Base-by-base conservation (phyloP, 2,797 vertebrate species). In the Sebastes ruberrimus region DNA sequence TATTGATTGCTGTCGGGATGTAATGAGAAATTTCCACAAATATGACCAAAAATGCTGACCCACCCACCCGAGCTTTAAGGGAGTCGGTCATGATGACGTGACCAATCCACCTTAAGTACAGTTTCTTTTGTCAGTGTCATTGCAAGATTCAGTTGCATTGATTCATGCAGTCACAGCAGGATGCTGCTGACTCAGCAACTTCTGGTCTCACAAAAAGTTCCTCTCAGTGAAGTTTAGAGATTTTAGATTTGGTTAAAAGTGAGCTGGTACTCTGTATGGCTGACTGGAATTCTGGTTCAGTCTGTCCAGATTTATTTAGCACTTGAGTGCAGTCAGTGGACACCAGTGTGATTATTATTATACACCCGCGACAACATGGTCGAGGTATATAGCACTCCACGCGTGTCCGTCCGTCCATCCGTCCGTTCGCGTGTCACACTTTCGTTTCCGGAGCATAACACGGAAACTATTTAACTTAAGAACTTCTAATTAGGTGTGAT, bases 361-460 rank as follows among this genome's bases (percentile, higher is more conserved):
- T 38, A 38, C 35, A 0, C 35, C 35, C 35, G 35, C 0, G 11
- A 38, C 35, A 38, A 38, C 11, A 0, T 38, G 35, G 35, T 38
- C 35, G 35, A 38, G 35, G 35, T 38, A 38, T 38, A 13, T 38
- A 38, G 35, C 35, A 13, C 35, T 38, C 35, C 0, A 38, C 35
- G 35, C 11, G 5, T 13, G 35, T 38, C 35, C 35, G 11, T 38
- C 35, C 35, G 11, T 38, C 35, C 11, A 38, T 38, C 35, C 11
- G 35, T 38, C 35, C 4, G 35, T 38, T 38, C 11, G 2, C 11
- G 35, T 38, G 35, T 38, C 35, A 38, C 35, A 38, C 35, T 38
- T 38, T 38, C 35, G 1, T 38, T 38, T 38, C 11, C 35, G 35
- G 35, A 38, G 35, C 35, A 38, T 0, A 38, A 38, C 35, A 38